These are phyloP conservation scores for Apeltes quadracus DNA, from an alignment of 2,113 vertebrate species.

Conservation along the genomic window DNA sequence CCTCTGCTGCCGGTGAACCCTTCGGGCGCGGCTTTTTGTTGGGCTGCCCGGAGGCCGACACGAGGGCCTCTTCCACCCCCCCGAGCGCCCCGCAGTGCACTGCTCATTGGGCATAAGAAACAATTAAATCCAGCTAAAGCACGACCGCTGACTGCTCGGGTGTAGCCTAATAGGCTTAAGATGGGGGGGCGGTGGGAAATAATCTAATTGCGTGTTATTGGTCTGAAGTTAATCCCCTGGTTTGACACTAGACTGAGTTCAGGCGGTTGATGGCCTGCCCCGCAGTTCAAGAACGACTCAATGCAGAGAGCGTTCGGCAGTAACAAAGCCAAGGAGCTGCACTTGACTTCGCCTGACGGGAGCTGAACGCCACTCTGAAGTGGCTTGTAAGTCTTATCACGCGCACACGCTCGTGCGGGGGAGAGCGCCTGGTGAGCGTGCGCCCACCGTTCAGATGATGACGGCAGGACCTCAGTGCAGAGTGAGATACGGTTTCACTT, in stretches of 20 bases:
- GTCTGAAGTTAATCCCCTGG: conserved; percentile 75
- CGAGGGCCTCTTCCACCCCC: conserved; percentile 66
- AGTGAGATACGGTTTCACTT: conserved; percentile 51
- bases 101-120: conserved; percentile 82
- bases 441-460: conserved; percentile 35
- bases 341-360: conserved; percentile 67
- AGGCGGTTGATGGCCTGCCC: conserved; percentile 16
- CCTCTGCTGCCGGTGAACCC: conserved; percentile 29
- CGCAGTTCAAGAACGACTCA: conserved; percentile 21
- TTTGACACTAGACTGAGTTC: conserved; percentile 56
- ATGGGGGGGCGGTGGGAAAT: conserved; percentile 73
- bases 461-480: conserved; percentile 54
- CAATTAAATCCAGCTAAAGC: conserved; percentile 84
- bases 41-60: conserved; percentile 31
- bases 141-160: conserved; percentile 66
- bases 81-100: conserved; percentile 66
- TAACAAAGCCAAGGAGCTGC: conserved; percentile 53
- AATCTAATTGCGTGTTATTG: conserved; percentile 82
- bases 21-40: conserved; percentile 27
- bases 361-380: conserved; percentile 58
- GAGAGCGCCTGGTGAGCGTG: conserved; percentile 13
- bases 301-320: conserved; percentile 28
- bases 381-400: conserved; percentile 63
- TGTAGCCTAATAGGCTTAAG: conserved; percentile 78
- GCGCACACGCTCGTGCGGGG: conserved; percentile 54